Percentiles rank a stretch among this genome's conserved stretches.
phyloP scores from a whole-genome alignment of 2,113 vertebrate genomes.

The Cromileptes altivelis region DNA sequence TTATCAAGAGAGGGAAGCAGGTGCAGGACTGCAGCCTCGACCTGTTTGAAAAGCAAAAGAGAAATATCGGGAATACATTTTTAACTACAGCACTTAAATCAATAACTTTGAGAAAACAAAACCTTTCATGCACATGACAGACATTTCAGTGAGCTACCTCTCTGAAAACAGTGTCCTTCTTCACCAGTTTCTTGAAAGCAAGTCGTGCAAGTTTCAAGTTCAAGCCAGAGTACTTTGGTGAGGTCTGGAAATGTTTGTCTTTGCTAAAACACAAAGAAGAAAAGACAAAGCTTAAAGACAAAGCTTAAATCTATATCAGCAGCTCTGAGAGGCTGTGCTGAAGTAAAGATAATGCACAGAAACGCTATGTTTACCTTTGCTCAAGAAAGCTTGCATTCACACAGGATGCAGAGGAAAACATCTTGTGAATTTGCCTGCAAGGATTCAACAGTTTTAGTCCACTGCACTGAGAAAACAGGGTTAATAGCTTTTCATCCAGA shows the following conservation, averaged over 20 bases:
- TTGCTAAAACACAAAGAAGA: constrained; percentile 46
- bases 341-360: not conserved
- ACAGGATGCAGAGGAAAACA: constrained; percentile 70
- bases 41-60: constrained; percentile 39
- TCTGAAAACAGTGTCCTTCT: constrained; percentile 23
- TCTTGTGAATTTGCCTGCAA: constrained; percentile 72
- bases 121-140: not conserved
- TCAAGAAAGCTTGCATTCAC: constrained; percentile 77
- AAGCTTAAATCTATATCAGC: not conserved
- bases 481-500: not conserved
- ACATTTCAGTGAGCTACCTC: constrained; percentile 57
- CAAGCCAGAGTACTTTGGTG: constrained; percentile 57
- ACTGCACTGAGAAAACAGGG: not conserved
- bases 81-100: not conserved
- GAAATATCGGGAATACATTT: not conserved
- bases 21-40: constrained; percentile 23
- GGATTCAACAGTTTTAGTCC: not conserved
- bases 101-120: not conserved
- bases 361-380: constrained; percentile 55
- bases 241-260: constrained; percentile 76
- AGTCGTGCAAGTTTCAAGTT: constrained; percentile 52
- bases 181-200: constrained; percentile 71
- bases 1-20: constrained; percentile 47
- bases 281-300: not conserved
- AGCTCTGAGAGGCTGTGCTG: not conserved